phyloP scores from a whole-genome alignment of 2,113 vertebrate genomes.

The Macroglossus sobrinus region DNA sequence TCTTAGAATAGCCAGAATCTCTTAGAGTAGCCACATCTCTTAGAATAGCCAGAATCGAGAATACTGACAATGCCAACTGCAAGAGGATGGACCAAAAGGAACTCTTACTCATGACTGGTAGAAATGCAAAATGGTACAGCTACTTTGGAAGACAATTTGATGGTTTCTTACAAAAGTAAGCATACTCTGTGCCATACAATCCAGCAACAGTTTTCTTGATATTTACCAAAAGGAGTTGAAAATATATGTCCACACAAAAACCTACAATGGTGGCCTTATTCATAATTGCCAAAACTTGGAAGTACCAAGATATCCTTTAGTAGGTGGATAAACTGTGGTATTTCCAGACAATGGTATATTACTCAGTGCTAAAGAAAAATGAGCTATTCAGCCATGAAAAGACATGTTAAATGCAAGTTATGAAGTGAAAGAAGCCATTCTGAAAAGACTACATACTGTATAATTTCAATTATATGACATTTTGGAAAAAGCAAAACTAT shows the following conservation, averaged over 20 bases:
- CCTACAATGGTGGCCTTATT: background rate
- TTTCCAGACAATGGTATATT: background rate
- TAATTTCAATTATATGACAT: background rate
- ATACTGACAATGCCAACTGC: background rate
- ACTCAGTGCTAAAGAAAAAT: background rate
- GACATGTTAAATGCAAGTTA: background rate
- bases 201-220: background rate
- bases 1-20: background rate
- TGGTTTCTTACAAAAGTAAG: background rate
- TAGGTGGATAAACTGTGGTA: background rate
- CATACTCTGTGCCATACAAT: background rate
- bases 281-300: background rate
- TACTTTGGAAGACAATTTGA: background rate
- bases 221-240: background rate
- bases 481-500: background rate
- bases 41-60: background rate
- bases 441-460: background rate
- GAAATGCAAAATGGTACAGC: background rate
- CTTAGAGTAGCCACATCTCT: no score
- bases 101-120: background rate
- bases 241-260: background rate
- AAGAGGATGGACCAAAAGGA: background rate
- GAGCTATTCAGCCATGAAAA: background rate
- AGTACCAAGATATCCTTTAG: background rate
- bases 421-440: background rate